phyloP scores from a whole-genome alignment of 1,140 invertebrate genomes.

The Rhopalosiphum padi region DNA sequence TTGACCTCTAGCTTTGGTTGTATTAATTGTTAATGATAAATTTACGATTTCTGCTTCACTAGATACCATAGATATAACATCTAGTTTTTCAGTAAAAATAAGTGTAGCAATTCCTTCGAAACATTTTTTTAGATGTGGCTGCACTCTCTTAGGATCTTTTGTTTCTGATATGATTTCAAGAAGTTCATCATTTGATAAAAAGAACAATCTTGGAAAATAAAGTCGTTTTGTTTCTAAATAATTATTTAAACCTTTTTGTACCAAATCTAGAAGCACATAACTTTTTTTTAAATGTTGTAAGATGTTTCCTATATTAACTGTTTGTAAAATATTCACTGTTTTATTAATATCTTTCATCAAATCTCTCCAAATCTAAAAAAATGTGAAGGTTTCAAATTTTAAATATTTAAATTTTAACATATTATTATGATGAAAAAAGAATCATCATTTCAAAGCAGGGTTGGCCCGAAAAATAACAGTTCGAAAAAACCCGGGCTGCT shows the following conservation, averaged over 20 bases:
- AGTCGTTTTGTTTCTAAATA: constrained; percentile 95
- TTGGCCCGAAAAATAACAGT: no score
- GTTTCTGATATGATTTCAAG: constrained; percentile 96
- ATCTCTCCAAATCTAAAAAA: constrained; percentile 82
- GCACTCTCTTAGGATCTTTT: constrained; percentile 91
- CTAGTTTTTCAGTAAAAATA: constrained; percentile 81
- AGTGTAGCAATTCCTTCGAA: constrained; percentile 91
- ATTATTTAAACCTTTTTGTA: constrained; percentile 90
- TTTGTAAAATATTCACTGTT: constrained; percentile 82
- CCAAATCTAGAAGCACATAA: constrained; percentile 83
- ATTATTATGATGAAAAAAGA: background rate
- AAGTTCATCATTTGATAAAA: constrained; percentile 95
- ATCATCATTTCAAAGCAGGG: background rate
- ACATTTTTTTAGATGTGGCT: constrained; percentile 96
- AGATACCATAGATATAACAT: constrained; percentile 89
- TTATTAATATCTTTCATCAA: constrained; percentile 86
- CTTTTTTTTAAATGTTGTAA: constrained; percentile 89
- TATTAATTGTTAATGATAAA: constrained; percentile 83
- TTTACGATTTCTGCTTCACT: constrained; percentile 86
- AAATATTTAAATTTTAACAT: background rate
- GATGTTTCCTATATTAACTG: constrained; percentile 92
- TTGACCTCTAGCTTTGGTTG: constrained; percentile 85
- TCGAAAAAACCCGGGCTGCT: no score
- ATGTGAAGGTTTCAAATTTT: background rate
- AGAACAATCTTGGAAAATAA: constrained; percentile 96